phyloP scores from a whole-genome alignment of 2,888 invertebrate genomes.

The Caenorhabditis macrosperma region DNA sequence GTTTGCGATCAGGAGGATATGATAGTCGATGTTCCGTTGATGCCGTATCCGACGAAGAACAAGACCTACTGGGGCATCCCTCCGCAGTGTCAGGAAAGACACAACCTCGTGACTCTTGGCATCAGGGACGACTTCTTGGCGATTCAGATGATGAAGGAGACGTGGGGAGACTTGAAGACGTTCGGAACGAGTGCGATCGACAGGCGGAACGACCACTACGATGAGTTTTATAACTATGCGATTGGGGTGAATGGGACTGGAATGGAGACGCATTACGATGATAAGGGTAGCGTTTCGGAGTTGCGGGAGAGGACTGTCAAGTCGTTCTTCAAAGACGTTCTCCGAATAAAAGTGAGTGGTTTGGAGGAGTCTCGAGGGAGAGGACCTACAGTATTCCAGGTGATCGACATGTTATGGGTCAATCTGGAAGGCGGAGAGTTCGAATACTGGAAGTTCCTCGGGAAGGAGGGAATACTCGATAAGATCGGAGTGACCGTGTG shows the following conservation, averaged over 20 bases:
- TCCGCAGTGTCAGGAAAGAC: neutral
- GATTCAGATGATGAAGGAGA: conserved; percentile 2
- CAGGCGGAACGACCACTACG: neutral
- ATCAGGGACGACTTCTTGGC: conserved; percentile 8
- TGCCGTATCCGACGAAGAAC: neutral
- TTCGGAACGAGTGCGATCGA: conserved; percentile 20
- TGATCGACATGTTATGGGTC: conserved; percentile 32
- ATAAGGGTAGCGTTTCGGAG: neutral
- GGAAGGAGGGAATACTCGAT: neutral
- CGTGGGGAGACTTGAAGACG: neutral
- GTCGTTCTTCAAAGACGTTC: conserved; percentile 4
- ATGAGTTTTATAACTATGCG: conserved; percentile 24
- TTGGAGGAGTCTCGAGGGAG: neutral
- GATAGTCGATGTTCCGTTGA: neutral
- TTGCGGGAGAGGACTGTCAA: conserved; percentile 1
- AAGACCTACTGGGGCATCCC: conserved; percentile 18
- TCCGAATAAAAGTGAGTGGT: neutral
- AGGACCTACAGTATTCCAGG: conserved; percentile 1
- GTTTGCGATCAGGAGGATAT: conserved; percentile 18
- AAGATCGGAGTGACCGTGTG: conserved; percentile 22
- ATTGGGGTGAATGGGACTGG: conserved; percentile 39
- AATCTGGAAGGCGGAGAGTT: conserved; percentile 30
- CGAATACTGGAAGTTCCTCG: conserved; percentile 30
- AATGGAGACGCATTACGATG: conserved; percentile 14
- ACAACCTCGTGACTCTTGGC: conserved; percentile 8